Conservation (phyloP, 2,113 vertebrate species). For the Ploceus nigricollis region DNA sequence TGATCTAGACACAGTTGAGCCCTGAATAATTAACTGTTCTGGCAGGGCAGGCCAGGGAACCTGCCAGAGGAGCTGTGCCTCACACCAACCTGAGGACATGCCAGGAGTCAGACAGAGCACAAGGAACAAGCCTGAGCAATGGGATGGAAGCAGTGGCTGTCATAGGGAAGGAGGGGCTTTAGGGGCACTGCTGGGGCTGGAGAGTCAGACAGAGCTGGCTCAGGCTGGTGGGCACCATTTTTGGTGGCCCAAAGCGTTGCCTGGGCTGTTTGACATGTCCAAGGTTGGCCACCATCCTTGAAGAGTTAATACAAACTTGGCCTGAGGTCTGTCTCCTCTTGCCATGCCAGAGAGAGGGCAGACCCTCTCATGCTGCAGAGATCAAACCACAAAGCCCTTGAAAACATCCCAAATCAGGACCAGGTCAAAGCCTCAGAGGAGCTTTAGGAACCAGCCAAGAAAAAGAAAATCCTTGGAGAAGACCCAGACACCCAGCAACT, state of each 20-base stretch:
- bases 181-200: neutral
- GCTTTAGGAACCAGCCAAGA: neutral
- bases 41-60: neutral
- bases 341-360: neutral
- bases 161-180: neutral
- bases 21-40: neutral
- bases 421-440: neutral
- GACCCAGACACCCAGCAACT: neutral
- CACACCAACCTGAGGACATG: neutral
- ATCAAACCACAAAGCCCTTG: neutral
- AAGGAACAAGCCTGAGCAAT: rapidly evolving
- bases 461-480: neutral
- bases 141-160: neutral
- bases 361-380: neutral
- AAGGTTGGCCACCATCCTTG: neutral
- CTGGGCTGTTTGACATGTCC: neutral
- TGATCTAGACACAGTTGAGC: neutral
- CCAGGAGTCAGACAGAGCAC: neutral
- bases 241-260: neutral
- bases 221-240: neutral
- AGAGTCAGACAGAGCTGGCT: neutral
- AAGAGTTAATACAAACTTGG: neutral
- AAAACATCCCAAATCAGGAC: neutral
- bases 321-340: neutral
- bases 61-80: neutral